Base-by-base conservation (phyloP, 2,113 vertebrate genomes). In the Mus spicilegus region DNA sequence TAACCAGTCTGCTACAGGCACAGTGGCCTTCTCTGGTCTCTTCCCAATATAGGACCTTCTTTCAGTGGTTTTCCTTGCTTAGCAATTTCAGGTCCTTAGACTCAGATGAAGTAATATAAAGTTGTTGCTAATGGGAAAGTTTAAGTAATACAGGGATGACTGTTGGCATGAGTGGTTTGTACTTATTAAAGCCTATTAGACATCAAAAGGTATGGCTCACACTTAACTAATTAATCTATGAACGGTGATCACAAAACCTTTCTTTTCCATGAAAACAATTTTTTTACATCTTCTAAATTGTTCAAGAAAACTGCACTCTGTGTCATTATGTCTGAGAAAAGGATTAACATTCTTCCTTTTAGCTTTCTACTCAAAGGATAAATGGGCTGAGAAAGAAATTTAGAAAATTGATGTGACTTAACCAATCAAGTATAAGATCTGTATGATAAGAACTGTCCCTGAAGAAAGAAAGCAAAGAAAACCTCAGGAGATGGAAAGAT, bases 261-360 rank as follows among this genome's bases (percentile, higher is more conserved):
- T 7, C 10, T 76, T 76, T 51, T 14, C 69, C 28, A 26, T 96
- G 89, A 75, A 61, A 49, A 86, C 13, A 82, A 26, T 49, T 81
- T 70, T 49, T 49, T 88, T 72, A 22, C 65, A 36, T 51, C 33
- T 86, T 58, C 54, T 61, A 85, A 92, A 56, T 91, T 51, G 46
- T 75, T 95, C 51, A 77, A 0, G 75, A 78, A 91, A 69, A 69
- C 36, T 11, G 30, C 51, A 20, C 3, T 73, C 7, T 93, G 72
- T 30, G 46, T 80, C 90, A 87, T 30, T 90, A 20, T 39, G 82
- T 94, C 77, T 80, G 42, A 65, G 86, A 42, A 87, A 88, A 75
- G 39, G n/a, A 42, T 87, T 33, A 78, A 86, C 39, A 3, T 94
- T 87, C 28, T 95, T 96, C 7, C 63, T 89, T 78, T 63, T 58